Evolutionary conservation across 1,140 invertebrate species (phyloP).

Genomic region (Pseudomyrmex concolor): DNA sequence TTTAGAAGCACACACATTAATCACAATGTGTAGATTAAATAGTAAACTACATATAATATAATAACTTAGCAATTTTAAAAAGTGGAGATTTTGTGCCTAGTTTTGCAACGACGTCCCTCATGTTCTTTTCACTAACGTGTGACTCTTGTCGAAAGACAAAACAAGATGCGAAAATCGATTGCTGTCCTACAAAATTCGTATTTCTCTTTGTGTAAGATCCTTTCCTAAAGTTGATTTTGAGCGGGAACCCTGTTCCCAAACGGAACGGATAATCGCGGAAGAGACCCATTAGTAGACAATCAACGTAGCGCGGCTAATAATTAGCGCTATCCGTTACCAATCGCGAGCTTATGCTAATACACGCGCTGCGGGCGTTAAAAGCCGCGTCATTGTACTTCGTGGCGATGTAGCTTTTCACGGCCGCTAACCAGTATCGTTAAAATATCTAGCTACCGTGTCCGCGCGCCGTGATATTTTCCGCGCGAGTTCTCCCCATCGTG

Average conservation of each 20-base stretch:
- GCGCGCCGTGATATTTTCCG: background rate
- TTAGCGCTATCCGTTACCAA: constrained; percentile 80
- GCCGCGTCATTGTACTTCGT: constrained; percentile 55
- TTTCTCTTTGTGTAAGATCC: background rate
- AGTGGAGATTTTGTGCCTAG: too few species aligned
- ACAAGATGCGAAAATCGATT: constrained; percentile 24
- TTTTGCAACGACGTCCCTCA: too few species aligned
- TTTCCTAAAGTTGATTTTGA: background rate
- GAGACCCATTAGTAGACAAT: constrained; percentile 82
- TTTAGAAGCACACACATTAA: too few species aligned
- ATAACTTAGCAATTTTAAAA: too few species aligned
- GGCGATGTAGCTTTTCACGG: constrained; percentile 60
- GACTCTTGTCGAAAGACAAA: background rate
- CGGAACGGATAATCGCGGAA: constrained; percentile 73
- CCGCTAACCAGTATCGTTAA: constrained; percentile 37
- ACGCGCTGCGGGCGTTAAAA: constrained; percentile 63
- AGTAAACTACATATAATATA: too few species aligned
- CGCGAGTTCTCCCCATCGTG: background rate
- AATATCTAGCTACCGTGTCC: constrained; percentile 1
- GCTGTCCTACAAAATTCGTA: background rate
- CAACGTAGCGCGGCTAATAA: constrained; percentile 79
- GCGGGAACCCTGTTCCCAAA: constrained; percentile 1
- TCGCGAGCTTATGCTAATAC: constrained; percentile 80
- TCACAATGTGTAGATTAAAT: too few species aligned
- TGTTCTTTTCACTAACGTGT: too few species aligned